Evolutionary conservation across 2,113 vertebrate species (phyloP), one percentile per base, ranked within the genome.

Genomic region (Prietella phreatophila): DNA sequence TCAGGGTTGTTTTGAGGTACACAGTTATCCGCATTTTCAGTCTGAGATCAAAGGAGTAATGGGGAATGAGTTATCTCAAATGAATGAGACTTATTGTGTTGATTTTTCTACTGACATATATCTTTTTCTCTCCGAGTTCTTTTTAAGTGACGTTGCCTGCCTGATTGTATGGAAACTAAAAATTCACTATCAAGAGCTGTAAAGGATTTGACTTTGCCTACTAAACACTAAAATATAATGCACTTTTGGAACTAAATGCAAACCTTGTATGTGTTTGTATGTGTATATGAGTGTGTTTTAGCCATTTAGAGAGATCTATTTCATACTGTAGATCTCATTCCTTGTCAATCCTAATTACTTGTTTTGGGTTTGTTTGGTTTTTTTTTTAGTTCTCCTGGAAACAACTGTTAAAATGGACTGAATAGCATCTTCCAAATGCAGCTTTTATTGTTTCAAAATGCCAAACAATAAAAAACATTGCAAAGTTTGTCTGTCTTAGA

Each of bases 401-500:
- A 71, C 15, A 71, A 71, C 69, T 33, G 11, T 30, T 61, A 25
- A 65, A 67, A 67, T 30, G 65, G 65, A 75, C 10, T 75, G 42
- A 47, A 27, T 76, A 75, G 9, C 36, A 11, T 75, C 4, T 3
- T 25, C 19, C 20, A 73, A 39, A 36, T 39, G 1, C 5, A 3
- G 15, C 42, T 39, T 75, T 22, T 69, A 75, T 75, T 25, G 71
- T 75, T 27, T 76, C 9, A 50, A 47, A 76, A 76, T 69, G 30
- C 27, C 63, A 30, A n/a, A 11, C 27, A 75, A 39, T 53, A n/a
- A 83, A 83, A 76, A 82, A 67, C 55, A 78, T 47, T 30, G 47
- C 80, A 50, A 50, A 82, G 86, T 89, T 90, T 90, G n/a, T 86
- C 63, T 83, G 84, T 58, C 22, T 78, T 84, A 79, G 17, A 89